Conservation (phyloP, 1,140 invertebrate genomes). For the Zophobas morio region DNA sequence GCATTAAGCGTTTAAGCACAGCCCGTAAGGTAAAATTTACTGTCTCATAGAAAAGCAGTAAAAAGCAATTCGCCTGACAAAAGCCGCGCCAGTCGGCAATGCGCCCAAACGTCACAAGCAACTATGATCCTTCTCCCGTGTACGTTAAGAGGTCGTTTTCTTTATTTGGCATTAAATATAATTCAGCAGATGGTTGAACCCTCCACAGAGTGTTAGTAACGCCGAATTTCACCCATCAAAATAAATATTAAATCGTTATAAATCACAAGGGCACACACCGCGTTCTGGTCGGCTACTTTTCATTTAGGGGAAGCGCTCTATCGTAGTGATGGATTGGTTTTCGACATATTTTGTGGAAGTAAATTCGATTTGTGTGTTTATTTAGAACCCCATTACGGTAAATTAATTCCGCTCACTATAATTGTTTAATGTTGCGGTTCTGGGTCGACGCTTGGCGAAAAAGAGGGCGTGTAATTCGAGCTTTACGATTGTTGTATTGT, state of each 20-base stretch:
- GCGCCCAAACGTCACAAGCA: slow-evolving; percentile 14
- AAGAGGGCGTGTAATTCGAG: slow-evolving; percentile 25
- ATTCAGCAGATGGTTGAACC: slow-evolving; percentile 64
- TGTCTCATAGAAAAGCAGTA: slow-evolving; percentile 58
- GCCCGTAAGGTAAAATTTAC: slow-evolving; percentile 24
- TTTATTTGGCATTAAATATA: slow-evolving; percentile 61
- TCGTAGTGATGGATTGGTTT: slow-evolving; percentile 50
- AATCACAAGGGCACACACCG: slow-evolving; percentile 59
- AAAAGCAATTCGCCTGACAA: slow-evolving; percentile 62
- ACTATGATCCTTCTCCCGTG: slow-evolving; percentile 51
- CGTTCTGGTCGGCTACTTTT: slow-evolving; percentile 49
- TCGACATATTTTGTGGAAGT: slow-evolving; percentile 52
- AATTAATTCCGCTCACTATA: slow-evolving; percentile 52
- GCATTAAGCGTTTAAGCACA: background rate
- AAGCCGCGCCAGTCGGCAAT: slow-evolving; percentile 50
- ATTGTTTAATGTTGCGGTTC: slow-evolving; percentile 53
- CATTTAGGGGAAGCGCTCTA: slow-evolving; percentile 27
- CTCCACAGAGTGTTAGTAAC: slow-evolving; percentile 65
- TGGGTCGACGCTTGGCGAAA: slow-evolving; percentile 43
- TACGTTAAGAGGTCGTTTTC: slow-evolving; percentile 46
- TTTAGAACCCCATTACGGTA: slow-evolving; percentile 53
- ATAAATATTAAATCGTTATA: slow-evolving; percentile 69
- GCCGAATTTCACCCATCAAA: slow-evolving; percentile 69
- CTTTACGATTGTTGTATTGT: background rate
- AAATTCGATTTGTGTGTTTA: slow-evolving; percentile 57